Evolutionary conservation across 2,888 invertebrate species (phyloP).

Genomic region (Cantharis rufa): DNA sequence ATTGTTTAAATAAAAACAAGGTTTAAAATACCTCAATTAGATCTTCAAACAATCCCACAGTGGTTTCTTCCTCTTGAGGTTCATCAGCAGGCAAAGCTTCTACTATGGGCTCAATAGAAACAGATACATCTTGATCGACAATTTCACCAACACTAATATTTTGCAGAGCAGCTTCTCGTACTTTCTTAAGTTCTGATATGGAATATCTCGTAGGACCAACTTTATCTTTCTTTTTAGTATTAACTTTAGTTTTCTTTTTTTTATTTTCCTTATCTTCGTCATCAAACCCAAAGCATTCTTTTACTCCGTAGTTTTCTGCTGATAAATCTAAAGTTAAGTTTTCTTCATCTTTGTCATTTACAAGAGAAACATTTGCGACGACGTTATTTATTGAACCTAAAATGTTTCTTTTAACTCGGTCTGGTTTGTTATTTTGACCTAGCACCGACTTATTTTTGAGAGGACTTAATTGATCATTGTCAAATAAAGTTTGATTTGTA

Average conservation of each 20-base stretch:
- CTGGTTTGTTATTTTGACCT: not conserved
- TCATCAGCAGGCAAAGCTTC: not conserved
- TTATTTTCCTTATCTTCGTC: conserved; percentile 14
- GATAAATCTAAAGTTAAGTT: not conserved
- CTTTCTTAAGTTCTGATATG: conserved; percentile 10
- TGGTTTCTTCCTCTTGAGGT: not conserved
- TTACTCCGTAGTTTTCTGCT: not conserved
- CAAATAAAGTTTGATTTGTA: not conserved
- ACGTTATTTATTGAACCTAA: not conserved
- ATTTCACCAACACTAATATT: not conserved
- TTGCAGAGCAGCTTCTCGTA: conserved; percentile 1
- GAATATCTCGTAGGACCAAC: conserved; percentile 18
- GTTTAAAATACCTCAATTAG: conserved; percentile 3
- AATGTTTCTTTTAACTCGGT: not conserved
- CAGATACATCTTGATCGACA: not conserved
- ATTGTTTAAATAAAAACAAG: not conserved
- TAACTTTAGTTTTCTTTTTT: not conserved
- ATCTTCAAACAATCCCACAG: conserved; percentile 28
- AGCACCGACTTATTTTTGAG: not conserved
- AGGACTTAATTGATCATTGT: conserved; percentile 1
- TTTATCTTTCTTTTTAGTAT: not conserved
- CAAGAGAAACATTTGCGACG: not conserved
- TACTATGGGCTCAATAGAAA: not conserved
- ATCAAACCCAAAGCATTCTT: conserved; percentile 16
- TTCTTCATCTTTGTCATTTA: not conserved